phyloP scores from a whole-genome alignment of 2,113 vertebrate species.

The Prionailurus bengalensis region DNA sequence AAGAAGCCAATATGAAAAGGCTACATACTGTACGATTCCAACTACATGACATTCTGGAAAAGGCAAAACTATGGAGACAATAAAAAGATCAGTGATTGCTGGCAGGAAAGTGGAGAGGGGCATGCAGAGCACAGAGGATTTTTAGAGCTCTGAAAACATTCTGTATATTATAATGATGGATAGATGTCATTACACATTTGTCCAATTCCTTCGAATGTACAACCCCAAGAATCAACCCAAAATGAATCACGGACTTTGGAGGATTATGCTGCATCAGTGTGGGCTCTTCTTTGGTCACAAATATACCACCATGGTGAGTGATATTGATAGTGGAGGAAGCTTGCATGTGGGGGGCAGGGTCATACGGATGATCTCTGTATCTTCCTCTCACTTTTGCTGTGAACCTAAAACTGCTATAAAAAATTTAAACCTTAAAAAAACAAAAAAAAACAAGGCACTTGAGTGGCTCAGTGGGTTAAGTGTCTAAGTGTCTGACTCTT shows the following conservation, averaged over 20 bases:
- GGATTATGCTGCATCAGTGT: background rate
- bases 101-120: background rate
- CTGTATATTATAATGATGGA: background rate
- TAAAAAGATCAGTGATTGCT: background rate
- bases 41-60: background rate
- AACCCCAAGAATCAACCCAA: background rate
- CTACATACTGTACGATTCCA: background rate
- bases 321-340: background rate
- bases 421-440: background rate
- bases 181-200: background rate
- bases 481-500: background rate
- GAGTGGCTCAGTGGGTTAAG: background rate
- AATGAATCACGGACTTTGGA: background rate
- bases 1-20: slow-evolving; percentile 22
- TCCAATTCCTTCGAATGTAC: background rate
- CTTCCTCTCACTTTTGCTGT: background rate
- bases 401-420: background rate
- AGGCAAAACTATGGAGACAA: background rate
- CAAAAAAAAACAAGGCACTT: background rate
- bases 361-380: background rate
- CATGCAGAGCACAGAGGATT: background rate
- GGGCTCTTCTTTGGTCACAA: background rate
- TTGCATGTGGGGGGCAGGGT: background rate
- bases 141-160: background rate
- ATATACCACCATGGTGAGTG: background rate